Percentiles rank a stretch among this genome's conserved stretches.
Evolutionary conservation across 2,113 vertebrate genomes (phyloP).

Genomic region (Crotophaga sulcirostris): DNA sequence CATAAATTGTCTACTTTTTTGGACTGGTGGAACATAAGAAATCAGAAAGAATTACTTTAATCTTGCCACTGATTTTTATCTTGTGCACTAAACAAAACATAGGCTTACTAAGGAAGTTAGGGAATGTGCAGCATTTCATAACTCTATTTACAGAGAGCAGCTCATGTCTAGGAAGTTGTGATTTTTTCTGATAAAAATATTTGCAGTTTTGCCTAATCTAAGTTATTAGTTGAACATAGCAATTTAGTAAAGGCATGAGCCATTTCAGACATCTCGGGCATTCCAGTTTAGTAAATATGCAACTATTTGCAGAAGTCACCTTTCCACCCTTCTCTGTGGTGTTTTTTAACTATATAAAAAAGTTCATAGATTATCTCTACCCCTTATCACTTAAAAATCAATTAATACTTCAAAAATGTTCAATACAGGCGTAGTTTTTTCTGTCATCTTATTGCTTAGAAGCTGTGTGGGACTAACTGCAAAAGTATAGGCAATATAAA

Average conservation of each 20-base stretch:
- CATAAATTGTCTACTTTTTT: neutral
- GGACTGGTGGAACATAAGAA: neutral
- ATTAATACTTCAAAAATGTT: neutral
- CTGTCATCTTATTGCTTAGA: neutral
- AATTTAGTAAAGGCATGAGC: neutral
- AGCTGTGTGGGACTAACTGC: neutral
- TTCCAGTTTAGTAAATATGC: neutral
- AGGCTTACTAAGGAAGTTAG: neutral
- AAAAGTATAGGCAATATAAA: constrained; percentile 48
- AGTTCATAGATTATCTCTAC: neutral
- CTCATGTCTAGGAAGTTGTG: neutral
- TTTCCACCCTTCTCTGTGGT: neutral
- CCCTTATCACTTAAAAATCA: neutral
- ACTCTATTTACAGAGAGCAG: neutral
- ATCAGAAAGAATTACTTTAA: neutral
- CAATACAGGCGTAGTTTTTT: neutral
- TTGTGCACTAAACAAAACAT: neutral
- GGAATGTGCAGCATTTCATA: neutral
- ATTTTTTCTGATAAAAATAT: neutral
- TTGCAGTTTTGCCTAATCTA: neutral
- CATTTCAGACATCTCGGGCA: neutral
- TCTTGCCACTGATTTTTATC: neutral
- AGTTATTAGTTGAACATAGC: neutral
- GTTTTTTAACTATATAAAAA: neutral
- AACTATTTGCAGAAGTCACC: neutral